phyloP scores from a whole-genome alignment of 2,797 vertebrate species.

The Rhinatrema bivittatum region DNA sequence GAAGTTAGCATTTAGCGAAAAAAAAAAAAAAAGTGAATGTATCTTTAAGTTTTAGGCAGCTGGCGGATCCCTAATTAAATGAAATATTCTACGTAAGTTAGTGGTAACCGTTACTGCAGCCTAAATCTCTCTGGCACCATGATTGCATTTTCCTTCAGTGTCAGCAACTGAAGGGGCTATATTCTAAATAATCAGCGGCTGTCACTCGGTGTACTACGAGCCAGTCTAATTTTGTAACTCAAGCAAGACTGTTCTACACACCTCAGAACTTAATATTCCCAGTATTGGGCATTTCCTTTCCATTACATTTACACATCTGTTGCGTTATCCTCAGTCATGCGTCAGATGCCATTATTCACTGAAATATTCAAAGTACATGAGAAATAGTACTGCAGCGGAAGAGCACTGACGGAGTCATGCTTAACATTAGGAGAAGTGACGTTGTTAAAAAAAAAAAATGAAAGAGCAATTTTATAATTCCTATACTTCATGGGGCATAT shows the following conservation, averaged over 20 bases:
- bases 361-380: too few relatives aligned
- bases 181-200: constrained; percentile 21
- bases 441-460: too few relatives aligned
- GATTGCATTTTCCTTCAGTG: constrained; percentile 35
- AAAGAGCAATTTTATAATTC: too few relatives aligned
- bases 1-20: constrained; percentile 64
- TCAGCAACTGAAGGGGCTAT: constrained; percentile 10
- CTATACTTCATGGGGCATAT: too few relatives aligned
- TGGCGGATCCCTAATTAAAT: constrained; percentile 50
- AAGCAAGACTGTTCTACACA: constrained; percentile 11
- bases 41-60: constrained; percentile 49
- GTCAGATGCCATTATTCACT: too few relatives aligned
- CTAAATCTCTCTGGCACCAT: constrained; percentile 25
- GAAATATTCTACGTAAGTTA: constrained; percentile 32
- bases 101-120: constrained; percentile 12
- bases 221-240: constrained; percentile 23
- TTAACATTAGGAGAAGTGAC: too few relatives aligned
- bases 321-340: not conserved
- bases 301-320: constrained; percentile 5
- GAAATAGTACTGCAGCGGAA: too few relatives aligned
- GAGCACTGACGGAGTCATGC: too few relatives aligned
- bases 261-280: constrained; percentile 3
- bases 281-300: constrained; percentile 16
- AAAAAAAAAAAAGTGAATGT: constrained; percentile 33
- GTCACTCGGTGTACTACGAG: constrained; percentile 5